Conservation (phyloP, 2,797 vertebrate genomes). For the Acridotheres tristis region DNA sequence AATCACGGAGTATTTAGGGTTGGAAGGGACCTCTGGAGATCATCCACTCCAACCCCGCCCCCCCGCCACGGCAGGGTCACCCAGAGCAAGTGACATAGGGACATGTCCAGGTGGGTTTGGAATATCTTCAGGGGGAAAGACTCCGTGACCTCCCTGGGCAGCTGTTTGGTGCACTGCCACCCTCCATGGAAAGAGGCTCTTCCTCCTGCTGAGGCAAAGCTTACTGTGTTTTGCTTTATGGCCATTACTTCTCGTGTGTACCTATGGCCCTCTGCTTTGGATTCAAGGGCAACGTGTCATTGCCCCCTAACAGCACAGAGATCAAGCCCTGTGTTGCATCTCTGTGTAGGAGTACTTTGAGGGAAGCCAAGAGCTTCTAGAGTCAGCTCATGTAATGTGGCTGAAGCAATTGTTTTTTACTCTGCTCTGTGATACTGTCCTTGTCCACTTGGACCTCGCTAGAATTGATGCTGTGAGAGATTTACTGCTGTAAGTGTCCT, state of each 20-base stretch:
- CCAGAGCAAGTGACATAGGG: background rate
- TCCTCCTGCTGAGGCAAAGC: background rate
- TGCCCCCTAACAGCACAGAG: accelerated
- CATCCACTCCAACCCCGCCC: background rate
- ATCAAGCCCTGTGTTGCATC: background rate
- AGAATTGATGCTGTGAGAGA: background rate
- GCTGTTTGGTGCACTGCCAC: background rate
- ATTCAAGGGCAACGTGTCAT: background rate
- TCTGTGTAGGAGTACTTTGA: background rate
- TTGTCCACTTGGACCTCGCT: background rate
- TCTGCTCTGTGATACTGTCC: background rate
- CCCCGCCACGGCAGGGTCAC: background rate
- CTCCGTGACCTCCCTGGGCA: background rate
- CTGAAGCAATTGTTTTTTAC: background rate
- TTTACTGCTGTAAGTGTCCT: background rate
- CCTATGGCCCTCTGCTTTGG: background rate
- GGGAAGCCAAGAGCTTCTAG: background rate
- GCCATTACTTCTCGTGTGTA: background rate
- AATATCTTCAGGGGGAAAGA: background rate
- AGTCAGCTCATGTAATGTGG: background rate
- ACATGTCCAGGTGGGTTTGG: background rate
- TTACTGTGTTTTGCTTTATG: background rate
- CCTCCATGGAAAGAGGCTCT: background rate
- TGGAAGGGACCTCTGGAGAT: background rate
- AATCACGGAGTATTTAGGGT: background rate